phyloP scores from a whole-genome alignment of 2,113 vertebrate genomes.

The Cynocephalus volans region DNA sequence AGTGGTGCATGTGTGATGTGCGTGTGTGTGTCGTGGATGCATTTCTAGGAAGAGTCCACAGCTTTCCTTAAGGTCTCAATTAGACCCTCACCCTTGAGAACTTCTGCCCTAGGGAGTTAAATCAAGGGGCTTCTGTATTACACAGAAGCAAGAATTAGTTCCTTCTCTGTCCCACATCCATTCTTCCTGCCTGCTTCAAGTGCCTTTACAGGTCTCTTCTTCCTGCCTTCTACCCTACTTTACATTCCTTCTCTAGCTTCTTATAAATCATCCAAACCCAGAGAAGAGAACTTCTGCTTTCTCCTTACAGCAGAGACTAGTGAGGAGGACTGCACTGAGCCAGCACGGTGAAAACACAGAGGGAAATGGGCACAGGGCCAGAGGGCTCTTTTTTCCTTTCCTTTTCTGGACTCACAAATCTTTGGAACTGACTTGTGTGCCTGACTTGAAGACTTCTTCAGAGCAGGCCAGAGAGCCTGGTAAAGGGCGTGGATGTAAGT shows the following conservation, averaged over 20 bases:
- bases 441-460: conserved; percentile 38
- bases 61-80: background rate
- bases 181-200: background rate
- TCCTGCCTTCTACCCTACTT: background rate
- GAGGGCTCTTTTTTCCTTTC: background rate
- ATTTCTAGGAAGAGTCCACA: background rate
- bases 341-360: background rate
- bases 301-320: background rate
- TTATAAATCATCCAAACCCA: conserved; percentile 52
- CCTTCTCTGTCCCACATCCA: background rate
- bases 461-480: conserved; percentile 34
- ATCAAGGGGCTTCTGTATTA: conserved; percentile 10
- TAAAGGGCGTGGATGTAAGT: conserved; percentile 56
- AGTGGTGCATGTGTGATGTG: no score
- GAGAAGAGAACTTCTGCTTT: conserved; percentile 41
- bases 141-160: background rate
- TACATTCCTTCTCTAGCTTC: conserved; percentile 44
- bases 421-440: conserved; percentile 9
- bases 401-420: background rate
- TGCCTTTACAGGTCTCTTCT: conserved; percentile 14
- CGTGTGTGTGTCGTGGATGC: background rate
- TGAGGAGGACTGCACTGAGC: background rate
- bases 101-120: background rate
- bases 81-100: background rate
- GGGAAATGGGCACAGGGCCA: background rate